Conservation (phyloP, 2,113 vertebrate species). For the Arenaria interpres region DNA sequence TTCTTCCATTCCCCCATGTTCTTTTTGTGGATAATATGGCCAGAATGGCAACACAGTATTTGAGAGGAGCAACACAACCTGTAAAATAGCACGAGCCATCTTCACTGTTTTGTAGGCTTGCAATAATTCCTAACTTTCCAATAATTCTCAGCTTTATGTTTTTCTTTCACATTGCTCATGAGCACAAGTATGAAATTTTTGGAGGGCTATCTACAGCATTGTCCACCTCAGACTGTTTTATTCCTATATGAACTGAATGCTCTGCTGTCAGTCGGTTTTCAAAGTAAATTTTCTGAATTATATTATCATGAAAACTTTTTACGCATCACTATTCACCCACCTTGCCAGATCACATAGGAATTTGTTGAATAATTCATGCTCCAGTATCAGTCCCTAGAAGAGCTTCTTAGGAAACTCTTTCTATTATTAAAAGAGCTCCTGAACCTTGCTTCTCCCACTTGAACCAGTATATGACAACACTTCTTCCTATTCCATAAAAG, state of each 20-base stretch:
- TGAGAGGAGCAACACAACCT: background rate
- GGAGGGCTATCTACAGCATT: background rate
- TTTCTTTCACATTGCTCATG: background rate
- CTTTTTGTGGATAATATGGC: background rate
- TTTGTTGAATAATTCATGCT: conserved; percentile 1
- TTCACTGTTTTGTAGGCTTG: background rate
- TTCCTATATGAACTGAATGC: background rate
- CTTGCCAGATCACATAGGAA: background rate
- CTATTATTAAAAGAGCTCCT: background rate
- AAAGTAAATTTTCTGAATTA: background rate
- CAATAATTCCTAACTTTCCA: background rate
- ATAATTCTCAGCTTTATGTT: background rate
- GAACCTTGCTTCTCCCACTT: background rate
- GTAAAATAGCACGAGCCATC: background rate
- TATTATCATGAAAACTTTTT: background rate
- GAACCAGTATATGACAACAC: background rate
- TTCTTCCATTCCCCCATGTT: background rate
- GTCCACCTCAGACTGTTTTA: background rate
- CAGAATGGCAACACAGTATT: background rate
- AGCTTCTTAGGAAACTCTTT: background rate
- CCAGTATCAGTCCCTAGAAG: background rate
- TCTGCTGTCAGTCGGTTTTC: background rate
- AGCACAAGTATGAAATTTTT: background rate
- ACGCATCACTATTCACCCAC: background rate
- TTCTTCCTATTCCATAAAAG: background rate